phyloP scores from a whole-genome alignment of 2,113 vertebrate species.

The Stigmatopora nigra region DNA sequence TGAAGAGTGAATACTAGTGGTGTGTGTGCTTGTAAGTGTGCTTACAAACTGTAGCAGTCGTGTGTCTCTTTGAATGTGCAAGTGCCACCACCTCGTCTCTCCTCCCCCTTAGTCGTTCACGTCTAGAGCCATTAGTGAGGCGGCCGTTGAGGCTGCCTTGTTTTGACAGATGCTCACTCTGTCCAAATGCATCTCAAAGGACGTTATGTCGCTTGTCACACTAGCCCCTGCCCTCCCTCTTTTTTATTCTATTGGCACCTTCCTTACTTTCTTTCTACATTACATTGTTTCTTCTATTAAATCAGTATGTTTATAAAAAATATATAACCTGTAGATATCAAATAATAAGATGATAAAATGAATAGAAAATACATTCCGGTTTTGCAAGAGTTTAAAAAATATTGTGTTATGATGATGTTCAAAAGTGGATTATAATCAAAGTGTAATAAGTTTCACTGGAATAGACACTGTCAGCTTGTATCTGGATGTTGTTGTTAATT shows the following conservation, averaged over 20 bases:
- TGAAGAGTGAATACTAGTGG: conserved; percentile 8
- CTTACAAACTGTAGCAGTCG: conserved; percentile 14
- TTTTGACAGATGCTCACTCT: conserved; percentile 77
- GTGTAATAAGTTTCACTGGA: too few relatives aligned
- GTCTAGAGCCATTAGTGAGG: conserved; percentile 68
- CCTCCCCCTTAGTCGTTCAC: conserved; percentile 53
- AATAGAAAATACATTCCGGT: too few relatives aligned
- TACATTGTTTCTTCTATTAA: background rate
- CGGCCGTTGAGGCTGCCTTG: conserved; percentile 67
- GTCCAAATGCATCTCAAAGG: conserved; percentile 75
- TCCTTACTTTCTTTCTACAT: conserved; percentile 25
- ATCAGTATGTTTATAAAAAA: too few relatives aligned
- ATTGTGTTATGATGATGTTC: too few relatives aligned
- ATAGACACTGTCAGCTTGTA: too few relatives aligned
- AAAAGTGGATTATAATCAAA: too few relatives aligned
- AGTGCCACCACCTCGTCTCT: conserved; percentile 31
- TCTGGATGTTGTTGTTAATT: too few relatives aligned
- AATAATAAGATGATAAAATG: too few relatives aligned
- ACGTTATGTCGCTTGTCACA: conserved; percentile 71
- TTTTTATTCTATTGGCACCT: conserved; percentile 34
- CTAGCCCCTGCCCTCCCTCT: conserved; percentile 21
- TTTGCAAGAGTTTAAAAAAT: too few relatives aligned
- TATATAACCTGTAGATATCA: too few relatives aligned
- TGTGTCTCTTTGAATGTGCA: conserved; percentile 43
- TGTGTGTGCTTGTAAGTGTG: conserved; percentile 9